Evolutionary conservation across 2,113 vertebrate genomes (phyloP), one percentile per base, ranked within the genome.

Genomic region (Peromyscus californicus): DNA sequence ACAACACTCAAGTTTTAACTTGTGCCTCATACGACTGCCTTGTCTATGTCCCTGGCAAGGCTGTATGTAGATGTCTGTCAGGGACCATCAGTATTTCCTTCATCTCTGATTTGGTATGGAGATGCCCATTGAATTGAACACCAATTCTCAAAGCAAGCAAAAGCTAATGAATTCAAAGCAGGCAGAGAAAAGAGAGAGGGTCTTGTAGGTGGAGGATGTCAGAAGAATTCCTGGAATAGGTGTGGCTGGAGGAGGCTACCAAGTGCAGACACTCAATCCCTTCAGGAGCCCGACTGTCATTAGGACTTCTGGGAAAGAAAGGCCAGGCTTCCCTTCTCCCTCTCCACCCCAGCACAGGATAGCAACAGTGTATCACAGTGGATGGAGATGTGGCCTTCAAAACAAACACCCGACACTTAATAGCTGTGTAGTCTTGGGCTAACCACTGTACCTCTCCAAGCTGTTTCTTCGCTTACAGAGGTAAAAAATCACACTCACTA

Each of bases 191-290:
- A 94, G 17, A 84, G 54, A 22, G 82, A 72, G 15, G 83, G 83
- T 59, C 31, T 4, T 13, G 15, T 59, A 63, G 70, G 76, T 86
- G 82, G 67, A 89, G 59, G 15, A 65, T 59, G 29, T 65, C 74
- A n/a, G 84, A 84, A 95, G 75, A 92, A 75, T 97, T 90, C 69
- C 88, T 93, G n/a, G 31, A 93, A 70, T 45, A 90, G 79, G 84
- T 54, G n/a, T 59, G 51, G 17, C 89, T 88, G 59, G 42, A 83
- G 22, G 74, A 96, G 16, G 67, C 76, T 63, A 5, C 12, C 39
- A 89, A 21, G 45, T 36, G 19, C 4, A 59, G 89, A 90, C 67
- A 75, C 33, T 15, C 67, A 79, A 3, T 61, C 39, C 59, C 24
- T 10, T 39, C 3, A 5, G 51, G 21, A 88, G 21, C 69, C 67